Base-by-base conservation (phyloP, 2,113 vertebrate genomes). In the Potamarius usumacintae region DNA sequence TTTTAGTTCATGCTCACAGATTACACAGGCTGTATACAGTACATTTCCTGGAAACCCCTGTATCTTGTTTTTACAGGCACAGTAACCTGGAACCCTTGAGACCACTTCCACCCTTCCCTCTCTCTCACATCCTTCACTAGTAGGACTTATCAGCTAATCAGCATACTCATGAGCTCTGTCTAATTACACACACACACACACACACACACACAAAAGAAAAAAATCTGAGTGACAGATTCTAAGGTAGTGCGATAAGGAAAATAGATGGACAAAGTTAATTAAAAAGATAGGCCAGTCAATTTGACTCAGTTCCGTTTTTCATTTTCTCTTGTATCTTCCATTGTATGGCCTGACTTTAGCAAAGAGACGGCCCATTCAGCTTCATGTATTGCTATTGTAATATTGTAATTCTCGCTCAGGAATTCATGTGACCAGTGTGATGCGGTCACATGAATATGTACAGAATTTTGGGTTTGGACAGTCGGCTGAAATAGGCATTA, bases 201-300 rank as follows among this genome's bases (percentile, higher is more conserved):
- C 62, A 83, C 60, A 48, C 65, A 52, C 81, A 80, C 84, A 72
- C 84, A 85, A 4, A 42, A 42, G 42, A 42, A 42, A 42, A 42
- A 42, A 42, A 53, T 88, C 82, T 91, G 85, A 84, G 65, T 89
- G 85, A 78, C 82, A 77, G 82, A 69, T 90, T 63, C 71, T 90
- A 91, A 91, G 82, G 86, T 84, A 71, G 52, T 22, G 55, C 17
- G 87, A 91, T 92, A 91, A 91, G 88, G 53, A 83, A 76, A 88
- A 83, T 86, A 87, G 89, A 88, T 85, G 90, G 83, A 86, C 86
- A 85, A 82, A 89, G 87, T 89, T 92, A 86, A 93, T 90, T 91
- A 89, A 90, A 91, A 90, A 90, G 87, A 89, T 85, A 84, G 85
- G 83, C 63, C 57, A 87, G 85, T 88, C 85, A 77, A 85, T 88